Evolutionary conservation across 2,113 vertebrate genomes (phyloP), one percentile per base, ranked within the genome.

Genomic region (Erythrocercus mccallii): DNA sequence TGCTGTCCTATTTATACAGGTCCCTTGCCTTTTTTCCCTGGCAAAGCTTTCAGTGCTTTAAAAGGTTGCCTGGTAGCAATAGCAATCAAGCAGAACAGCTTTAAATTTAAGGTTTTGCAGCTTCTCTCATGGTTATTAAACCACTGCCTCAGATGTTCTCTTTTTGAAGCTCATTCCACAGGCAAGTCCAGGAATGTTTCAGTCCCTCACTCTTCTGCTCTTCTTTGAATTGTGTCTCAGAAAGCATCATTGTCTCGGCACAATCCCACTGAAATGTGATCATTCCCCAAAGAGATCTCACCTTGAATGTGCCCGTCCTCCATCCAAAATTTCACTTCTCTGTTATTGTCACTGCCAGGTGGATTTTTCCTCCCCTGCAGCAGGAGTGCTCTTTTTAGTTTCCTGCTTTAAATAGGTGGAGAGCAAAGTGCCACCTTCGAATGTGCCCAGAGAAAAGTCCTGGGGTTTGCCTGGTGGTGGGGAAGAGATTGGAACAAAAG

Each of bases 241-340:
- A 81, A 77, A 91, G 19, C 42, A 51, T 18, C 38, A 2, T 12
- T 50, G 37, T 80, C 42, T 85, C 50, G 22, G 14, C 50, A 15
- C 23, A 40, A 21, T 83, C 60, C 54, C 27, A 37, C 15, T 38
- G 66, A 69, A 88, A 69, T 30, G 15, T 4, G 18, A 70, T 31
- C 16, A 42, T 77, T 92, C 50, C 42, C 79, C 28, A 54, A 57
- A 65, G 51, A 83, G 6, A 11, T 50, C 38, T 83, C 76, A 47
- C 64, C 44, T 56, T 8, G 12, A 78, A 54, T 1, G 0, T 68
- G 22, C 19, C 47, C 0, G 0, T 38, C 60, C 23, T 73, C 38
- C 16, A 11, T 13, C 22, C 21, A 81, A 44, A 90, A 51, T 71
- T 38, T 58, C 9, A 0, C 8, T 86, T 69, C n/a, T 61, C 35